Percentiles rank a stretch among this genome's conserved stretches.
These are phyloP conservation scores for Megaceryle torquata DNA, from an alignment of 2,113 vertebrate genomes.

Conservation along the genomic window DNA sequence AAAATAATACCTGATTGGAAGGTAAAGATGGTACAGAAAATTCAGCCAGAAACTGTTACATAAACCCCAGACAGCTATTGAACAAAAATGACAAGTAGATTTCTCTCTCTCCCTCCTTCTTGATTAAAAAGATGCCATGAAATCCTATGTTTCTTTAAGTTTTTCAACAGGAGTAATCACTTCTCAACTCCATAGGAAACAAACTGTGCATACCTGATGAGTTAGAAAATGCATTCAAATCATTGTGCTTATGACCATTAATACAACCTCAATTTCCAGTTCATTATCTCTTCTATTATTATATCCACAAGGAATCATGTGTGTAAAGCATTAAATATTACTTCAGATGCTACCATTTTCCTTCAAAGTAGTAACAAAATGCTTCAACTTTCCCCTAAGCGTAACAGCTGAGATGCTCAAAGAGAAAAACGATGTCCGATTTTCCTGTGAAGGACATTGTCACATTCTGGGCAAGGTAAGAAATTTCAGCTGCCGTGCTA, in stretches of 20 bases:
- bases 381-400: not conserved
- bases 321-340: not conserved
- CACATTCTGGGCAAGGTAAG: not conserved
- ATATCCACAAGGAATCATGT: not conserved
- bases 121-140: not conserved
- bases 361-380: not conserved
- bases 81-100: not conserved
- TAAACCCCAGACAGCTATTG: not conserved
- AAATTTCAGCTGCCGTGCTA: not conserved
- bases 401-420: not conserved
- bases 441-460: not conserved
- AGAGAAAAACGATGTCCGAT: not conserved
- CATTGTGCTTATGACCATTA: not conserved
- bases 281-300: not conserved
- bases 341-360: not conserved
- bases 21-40: not conserved
- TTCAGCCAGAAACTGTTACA: not conserved
- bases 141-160: not conserved
- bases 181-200: not conserved
- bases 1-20: not conserved
- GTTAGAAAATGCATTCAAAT: not conserved
- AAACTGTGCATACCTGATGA: not conserved
- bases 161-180: not conserved
- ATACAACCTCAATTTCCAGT: not conserved
- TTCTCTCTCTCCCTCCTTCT: not conserved